Evolutionary conservation across 2,113 vertebrate species (phyloP).

Genomic region (Symphodus melops): DNA sequence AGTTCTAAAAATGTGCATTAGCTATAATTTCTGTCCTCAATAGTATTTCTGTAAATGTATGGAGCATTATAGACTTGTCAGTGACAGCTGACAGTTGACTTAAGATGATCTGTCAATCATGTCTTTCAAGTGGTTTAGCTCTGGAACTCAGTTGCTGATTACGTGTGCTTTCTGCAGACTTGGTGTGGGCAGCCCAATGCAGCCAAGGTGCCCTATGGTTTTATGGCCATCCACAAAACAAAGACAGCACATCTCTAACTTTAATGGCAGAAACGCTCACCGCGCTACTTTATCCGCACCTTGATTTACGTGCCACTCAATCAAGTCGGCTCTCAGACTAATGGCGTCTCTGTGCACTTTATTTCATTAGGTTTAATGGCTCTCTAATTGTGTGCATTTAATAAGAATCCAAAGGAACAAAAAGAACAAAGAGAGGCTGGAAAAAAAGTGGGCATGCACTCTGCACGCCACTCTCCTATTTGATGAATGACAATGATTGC

Average conservation of each 20-base stretch:
- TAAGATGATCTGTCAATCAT: slow-evolving; percentile 23
- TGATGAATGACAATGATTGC: not conserved
- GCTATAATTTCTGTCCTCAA: slow-evolving; percentile 42
- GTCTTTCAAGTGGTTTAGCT: slow-evolving; percentile 25
- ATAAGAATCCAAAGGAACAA: slow-evolving; percentile 62
- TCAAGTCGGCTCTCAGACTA: slow-evolving; percentile 71
- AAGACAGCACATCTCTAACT: slow-evolving; percentile 49
- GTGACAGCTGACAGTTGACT: slow-evolving; percentile 33
- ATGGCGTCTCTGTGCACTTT: slow-evolving; percentile 70
- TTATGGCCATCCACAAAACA: slow-evolving; percentile 54
- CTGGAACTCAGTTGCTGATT: slow-evolving; percentile 24
- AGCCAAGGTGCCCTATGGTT: slow-evolving; percentile 60
- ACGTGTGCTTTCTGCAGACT: slow-evolving; percentile 17
- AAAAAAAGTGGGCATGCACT: slow-evolving; percentile 11
- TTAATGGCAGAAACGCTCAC: slow-evolving; percentile 41
- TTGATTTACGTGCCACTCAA: slow-evolving; percentile 68
- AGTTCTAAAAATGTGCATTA: slow-evolving; percentile 28
- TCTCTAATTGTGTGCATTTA: slow-evolving; percentile 76
- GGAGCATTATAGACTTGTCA: not conserved
- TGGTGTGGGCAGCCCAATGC: slow-evolving; percentile 1
- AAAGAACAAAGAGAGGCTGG: slow-evolving; percentile 25
- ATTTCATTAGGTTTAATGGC: slow-evolving; percentile 77
- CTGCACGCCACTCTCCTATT: not conserved
- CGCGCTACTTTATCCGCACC: slow-evolving; percentile 36
- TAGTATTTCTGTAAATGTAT: slow-evolving; percentile 16